Evolutionary conservation across 2,797 vertebrate genomes (phyloP).

Genomic region (Columba guinea): DNA sequence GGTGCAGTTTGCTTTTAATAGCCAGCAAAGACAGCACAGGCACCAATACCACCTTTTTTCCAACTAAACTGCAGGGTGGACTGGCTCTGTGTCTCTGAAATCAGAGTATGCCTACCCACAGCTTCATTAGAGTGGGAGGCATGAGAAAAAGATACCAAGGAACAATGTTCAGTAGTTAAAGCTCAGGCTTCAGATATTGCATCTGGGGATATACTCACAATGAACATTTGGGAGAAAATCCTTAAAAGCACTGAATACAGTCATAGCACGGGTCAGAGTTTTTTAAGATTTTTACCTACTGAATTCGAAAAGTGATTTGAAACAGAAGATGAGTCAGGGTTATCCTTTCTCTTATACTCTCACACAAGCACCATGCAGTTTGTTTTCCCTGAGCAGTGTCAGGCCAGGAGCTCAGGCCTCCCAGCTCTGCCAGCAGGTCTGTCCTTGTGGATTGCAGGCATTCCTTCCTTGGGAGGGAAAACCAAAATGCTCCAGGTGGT

Average conservation of each 20-base stretch:
- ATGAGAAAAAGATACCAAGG: not conserved
- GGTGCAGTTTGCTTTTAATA: not conserved
- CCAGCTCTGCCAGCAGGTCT: not conserved
- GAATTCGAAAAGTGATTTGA: not conserved
- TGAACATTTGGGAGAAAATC: not conserved
- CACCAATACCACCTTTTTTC: not conserved
- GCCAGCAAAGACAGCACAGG: not conserved
- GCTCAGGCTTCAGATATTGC: not conserved
- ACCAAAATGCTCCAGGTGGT: not conserved
- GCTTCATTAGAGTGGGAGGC: not conserved
- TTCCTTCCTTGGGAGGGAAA: not conserved
- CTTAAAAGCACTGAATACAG: not conserved
- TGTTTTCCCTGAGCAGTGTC: not conserved
- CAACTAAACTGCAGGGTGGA: not conserved
- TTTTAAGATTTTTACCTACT: not conserved
- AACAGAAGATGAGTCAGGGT: not conserved
- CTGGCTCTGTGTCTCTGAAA: not conserved
- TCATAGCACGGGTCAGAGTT: rapidly evolving
- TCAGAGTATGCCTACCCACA: not conserved
- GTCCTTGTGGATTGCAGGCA: not conserved
- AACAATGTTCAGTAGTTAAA: not conserved
- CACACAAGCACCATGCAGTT: not conserved
- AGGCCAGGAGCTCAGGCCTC: not conserved
- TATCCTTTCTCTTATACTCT: not conserved
- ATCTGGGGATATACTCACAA: not conserved